Base-by-base conservation (phyloP, 2,113 vertebrate genomes). In the Scytalopus superciliaris region DNA sequence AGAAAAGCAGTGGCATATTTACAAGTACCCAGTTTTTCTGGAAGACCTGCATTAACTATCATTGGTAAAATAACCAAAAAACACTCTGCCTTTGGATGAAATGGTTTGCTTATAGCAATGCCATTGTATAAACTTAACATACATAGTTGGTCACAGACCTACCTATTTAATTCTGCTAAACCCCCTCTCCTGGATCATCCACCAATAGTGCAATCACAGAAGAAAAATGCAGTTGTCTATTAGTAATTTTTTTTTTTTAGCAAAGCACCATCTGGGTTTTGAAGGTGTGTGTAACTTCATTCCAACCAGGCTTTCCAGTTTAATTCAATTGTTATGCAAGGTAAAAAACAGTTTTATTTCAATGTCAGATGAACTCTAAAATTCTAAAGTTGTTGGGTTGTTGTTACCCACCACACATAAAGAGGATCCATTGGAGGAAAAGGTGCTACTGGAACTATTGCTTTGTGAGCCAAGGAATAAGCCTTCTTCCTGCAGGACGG, bases 341-440 rank as follows among this genome's bases (percentile, higher is more conserved):
- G 23, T 0, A 1, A 72, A 88, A 64, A 76, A 50, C 76, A 50
- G 33, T 23, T 78, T 90, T 74, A 30, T 42, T 81, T 77, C 33
- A 1, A 1, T 2, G 28, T 22, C 59, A 33, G 40, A 9, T 24
- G 40, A 90, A 18, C 35, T 64, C 59, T 57, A 8, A 19, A 68
- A 10, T 35, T 77, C 33, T 70, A 2, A 55, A 79, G 28, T 27
- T 64, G n/a, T 19, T 16, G 23, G 27, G 37, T 68, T 63, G 10
- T 0, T 19, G n/a, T 31, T 81, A 35, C 35, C 84, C 33, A 39
- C 23, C 49, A 27, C 0, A 22, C 0, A 9, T 30, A 19, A 49
- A 37, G 42, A 50, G 31, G 53, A 89, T 70, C 33, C 44, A n/a
- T 23, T 1, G 11, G 44, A 72, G 47, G 27, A 82, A 44, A 63